Conservation (phyloP, 2,113 vertebrate genomes). For the Grallaria varia region DNA sequence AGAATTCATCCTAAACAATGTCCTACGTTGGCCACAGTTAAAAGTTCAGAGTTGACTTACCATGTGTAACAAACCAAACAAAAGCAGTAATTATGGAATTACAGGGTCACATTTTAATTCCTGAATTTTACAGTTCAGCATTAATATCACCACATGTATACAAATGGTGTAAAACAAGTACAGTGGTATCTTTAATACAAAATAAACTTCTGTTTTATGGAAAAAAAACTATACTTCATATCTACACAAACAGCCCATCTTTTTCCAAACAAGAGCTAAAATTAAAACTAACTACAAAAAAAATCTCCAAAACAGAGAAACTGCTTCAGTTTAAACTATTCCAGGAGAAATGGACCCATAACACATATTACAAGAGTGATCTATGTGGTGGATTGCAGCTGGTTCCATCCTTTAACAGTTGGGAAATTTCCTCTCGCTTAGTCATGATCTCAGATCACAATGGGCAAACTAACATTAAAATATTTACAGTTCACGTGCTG, state of each 20-base stretch:
- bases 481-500: slow-evolving; percentile 79
- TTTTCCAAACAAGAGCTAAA: slow-evolving; percentile 82
- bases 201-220: slow-evolving; percentile 89
- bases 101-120: slow-evolving; percentile 98
- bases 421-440: slow-evolving; percentile 56
- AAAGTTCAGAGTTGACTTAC: slow-evolving; percentile 41
- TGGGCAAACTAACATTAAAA: slow-evolving; percentile 79
- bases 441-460: slow-evolving; percentile 78
- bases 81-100: slow-evolving; percentile 79
- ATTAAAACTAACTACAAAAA: slow-evolving; percentile 78
- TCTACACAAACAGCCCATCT: slow-evolving; percentile 84
- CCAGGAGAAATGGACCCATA: slow-evolving; percentile 80
- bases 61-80: slow-evolving; percentile 74
- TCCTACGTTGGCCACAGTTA: slow-evolving; percentile 21
- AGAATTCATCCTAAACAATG: slow-evolving; percentile 8
- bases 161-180: slow-evolving; percentile 95
- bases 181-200: slow-evolving; percentile 95
- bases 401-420: slow-evolving; percentile 43
- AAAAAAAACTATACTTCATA: slow-evolving; percentile 86
- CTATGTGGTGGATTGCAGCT: slow-evolving; percentile 67
- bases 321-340: slow-evolving; percentile 78
- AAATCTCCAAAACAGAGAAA: slow-evolving; percentile 80
- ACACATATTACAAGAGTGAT: slow-evolving; percentile 75
- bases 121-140: slow-evolving; percentile 89
- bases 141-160: slow-evolving; percentile 92